Conservation (phyloP, 2,797 vertebrate genomes). For the Ctenosaura bakeri region DNA sequence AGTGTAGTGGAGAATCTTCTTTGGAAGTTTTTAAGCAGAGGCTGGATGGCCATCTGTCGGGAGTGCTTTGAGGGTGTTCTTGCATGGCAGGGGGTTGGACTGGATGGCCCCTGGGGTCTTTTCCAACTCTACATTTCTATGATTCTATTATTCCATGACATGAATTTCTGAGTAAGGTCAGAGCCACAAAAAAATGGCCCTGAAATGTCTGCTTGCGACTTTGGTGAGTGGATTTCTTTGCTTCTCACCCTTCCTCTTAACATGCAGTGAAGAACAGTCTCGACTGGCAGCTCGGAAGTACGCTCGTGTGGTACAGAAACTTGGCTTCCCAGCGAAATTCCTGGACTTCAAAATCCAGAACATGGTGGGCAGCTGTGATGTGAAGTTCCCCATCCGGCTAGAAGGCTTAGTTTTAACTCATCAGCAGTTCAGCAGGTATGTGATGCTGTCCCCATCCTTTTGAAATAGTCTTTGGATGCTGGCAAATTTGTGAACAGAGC, state of each 20-base stretch:
- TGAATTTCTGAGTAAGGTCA: no score
- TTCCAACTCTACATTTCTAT: no score
- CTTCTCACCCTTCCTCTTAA: no score
- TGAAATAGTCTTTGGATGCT: neutral
- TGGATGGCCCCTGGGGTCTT: no score
- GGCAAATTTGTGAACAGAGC: neutral
- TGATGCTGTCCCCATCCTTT: neutral
- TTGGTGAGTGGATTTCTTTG: neutral
- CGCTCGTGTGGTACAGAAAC: constrained; percentile 94
- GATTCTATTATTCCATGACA: no score
- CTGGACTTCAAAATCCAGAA: constrained; percentile 98
- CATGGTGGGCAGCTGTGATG: constrained; percentile 97
- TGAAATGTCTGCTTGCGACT: neutral
- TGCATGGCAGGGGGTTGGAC: no score
- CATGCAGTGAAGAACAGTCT: constrained; percentile 91
- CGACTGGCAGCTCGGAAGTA: constrained; percentile 95
- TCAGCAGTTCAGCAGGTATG: constrained; percentile 94
- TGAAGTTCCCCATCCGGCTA: constrained; percentile 92
- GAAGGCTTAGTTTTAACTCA: constrained; percentile 94
- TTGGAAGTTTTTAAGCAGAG: no score
- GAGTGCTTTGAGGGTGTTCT: no score
- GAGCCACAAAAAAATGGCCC: no score
- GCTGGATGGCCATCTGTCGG: no score
- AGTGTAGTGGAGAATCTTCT: no score
- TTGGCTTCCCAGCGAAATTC: constrained; percentile 95